Conservation (phyloP, 2,888 invertebrate species). For the Rhogogaster chlorosoma region DNA sequence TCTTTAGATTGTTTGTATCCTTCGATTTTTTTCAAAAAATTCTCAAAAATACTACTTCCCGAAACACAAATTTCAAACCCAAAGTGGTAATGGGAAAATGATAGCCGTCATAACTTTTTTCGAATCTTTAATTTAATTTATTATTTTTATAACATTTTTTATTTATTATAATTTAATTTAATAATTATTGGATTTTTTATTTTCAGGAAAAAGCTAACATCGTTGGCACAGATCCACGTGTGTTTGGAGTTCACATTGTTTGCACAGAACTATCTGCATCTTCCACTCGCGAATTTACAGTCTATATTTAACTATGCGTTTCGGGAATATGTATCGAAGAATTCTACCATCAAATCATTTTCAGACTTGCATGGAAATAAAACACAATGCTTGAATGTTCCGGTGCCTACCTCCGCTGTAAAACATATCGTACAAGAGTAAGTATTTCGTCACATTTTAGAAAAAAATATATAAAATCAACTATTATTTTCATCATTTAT, state of each 20-base stretch:
- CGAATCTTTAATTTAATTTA: too few relatives aligned
- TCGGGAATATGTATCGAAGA: constrained; percentile 62
- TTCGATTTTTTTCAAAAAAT: too few relatives aligned
- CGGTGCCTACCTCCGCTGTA: constrained; percentile 58
- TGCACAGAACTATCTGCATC: constrained; percentile 66
- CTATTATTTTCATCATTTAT: not conserved
- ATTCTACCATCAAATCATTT: constrained; percentile 62
- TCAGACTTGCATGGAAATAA: constrained; percentile 58
- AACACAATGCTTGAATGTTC: constrained; percentile 55
- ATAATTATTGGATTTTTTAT: not conserved
- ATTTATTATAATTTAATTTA: too few relatives aligned
- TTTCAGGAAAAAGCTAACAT: constrained; percentile 65
- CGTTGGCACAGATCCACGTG: constrained; percentile 68
- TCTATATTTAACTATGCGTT: constrained; percentile 64
- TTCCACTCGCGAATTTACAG: constrained; percentile 62
- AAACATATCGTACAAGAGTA: constrained; percentile 63
- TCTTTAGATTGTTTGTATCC: too few relatives aligned
- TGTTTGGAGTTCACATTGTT: constrained; percentile 70
- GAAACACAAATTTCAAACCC: too few relatives aligned
- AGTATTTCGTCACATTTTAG: constrained; percentile 50
- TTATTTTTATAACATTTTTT: too few relatives aligned
- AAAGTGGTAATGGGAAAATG: too few relatives aligned
- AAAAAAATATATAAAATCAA: constrained; percentile 15
- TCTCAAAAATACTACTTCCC: too few relatives aligned
- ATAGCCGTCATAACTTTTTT: too few relatives aligned